Evolutionary conservation across 2,797 vertebrate genomes (phyloP).

Genomic region (Microctenopoma steveboyesi): DNA sequence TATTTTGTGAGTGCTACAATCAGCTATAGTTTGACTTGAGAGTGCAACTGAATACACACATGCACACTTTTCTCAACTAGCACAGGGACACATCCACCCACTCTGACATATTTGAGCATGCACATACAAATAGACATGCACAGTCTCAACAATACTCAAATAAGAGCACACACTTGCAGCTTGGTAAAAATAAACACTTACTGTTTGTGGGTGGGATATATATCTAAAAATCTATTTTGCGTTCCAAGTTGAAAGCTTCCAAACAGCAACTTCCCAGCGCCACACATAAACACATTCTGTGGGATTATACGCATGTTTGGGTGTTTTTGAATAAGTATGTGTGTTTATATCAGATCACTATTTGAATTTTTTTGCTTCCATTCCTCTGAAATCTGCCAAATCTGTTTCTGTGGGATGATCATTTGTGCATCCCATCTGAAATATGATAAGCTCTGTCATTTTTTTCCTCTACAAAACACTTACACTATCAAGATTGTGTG

Average conservation of each 20-base stretch:
- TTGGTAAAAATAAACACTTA: constrained; percentile 43
- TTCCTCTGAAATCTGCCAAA: constrained; percentile 36
- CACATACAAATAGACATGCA: neutral
- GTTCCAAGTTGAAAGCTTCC: constrained; percentile 31
- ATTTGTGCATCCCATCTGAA: constrained; percentile 6
- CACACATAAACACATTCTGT: constrained; percentile 15
- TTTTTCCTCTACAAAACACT: neutral
- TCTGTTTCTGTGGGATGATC: constrained; percentile 19
- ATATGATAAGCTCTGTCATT: neutral
- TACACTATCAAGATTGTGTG: constrained; percentile 5
- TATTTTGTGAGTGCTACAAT: constrained; percentile 11
- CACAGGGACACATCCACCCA: constrained; percentile 22
- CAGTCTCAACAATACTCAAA: neutral
- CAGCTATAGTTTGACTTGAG: constrained; percentile 6
- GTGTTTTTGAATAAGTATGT: constrained; percentile 27
- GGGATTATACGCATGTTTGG: constrained; percentile 33
- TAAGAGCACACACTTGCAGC: constrained; percentile 13
- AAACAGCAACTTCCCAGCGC: constrained; percentile 1
- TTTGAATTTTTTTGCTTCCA: constrained; percentile 43
- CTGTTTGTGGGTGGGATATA: constrained; percentile 33
- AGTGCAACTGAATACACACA: neutral
- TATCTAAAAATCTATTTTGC: constrained; percentile 40
- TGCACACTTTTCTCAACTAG: neutral
- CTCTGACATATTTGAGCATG: constrained; percentile 1
- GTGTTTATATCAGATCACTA: constrained; percentile 22